Evolutionary conservation across 1,140 invertebrate species (phyloP), one percentile per base, ranked within the genome.

Genomic region (Diprion similis): DNA sequence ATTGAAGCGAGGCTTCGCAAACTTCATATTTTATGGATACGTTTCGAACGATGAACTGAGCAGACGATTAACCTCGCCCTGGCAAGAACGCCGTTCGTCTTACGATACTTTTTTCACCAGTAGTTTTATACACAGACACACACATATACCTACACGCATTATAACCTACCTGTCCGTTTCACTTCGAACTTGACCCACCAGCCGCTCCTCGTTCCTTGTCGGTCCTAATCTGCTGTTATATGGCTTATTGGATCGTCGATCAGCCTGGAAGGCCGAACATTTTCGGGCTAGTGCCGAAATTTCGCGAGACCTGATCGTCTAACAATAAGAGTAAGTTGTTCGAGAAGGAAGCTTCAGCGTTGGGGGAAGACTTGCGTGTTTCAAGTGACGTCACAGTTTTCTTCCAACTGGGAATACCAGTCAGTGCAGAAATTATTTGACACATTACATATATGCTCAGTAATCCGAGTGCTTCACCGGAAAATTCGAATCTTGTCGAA

Each of bases 171-270:
- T 59, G 51, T 59, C 8, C 51, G 51, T 59, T 59, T 59, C 51
- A 59, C 51, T 59, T 59, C n/a, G 51, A 13, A 8, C 51, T 59
- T 59, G 51, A 59, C 51, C 51, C 51, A 17, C 51, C n/a, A 59
- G 51, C 51, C 51, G 51, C 0, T 59, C 51, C 51, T 59, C 51
- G 51, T 59, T 59, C n/a, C n/a, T 59, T 59, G 51, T 59, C 51
- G 51, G n/a, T 59, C 51, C 51, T 59, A 59, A 59, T 59, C 51
- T 9, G 51, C n/a, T 59, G 51, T 59, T 59, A 59, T 59, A 17
- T 17, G 51, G 51, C 51, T 59, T 59, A 59, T 59, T 17, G 51
- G 51, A 13, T 59, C 51, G 51, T 59, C 51, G 51, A 59, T 59
- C 51, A 59, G 51, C n/a, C 51, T 17, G 51, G n/a, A 59, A 17